Conservation (phyloP, 2,113 vertebrate species). For the Sinocyclocheilus anophthalmus region DNA sequence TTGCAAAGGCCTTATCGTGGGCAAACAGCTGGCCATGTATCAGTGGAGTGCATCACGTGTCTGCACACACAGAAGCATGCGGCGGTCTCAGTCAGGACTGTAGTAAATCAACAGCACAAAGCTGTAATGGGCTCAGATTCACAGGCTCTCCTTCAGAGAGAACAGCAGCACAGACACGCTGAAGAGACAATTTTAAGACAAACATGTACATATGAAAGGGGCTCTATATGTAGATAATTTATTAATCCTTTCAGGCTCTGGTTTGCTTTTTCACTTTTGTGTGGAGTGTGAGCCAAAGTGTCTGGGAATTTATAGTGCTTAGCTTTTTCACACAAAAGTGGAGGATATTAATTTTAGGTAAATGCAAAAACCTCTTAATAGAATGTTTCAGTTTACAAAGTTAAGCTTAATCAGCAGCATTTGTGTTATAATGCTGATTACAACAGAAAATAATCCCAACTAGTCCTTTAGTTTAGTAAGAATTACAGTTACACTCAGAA, state of each 20-base stretch:
- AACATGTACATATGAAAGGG: background rate
- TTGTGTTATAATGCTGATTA: too few relatives aligned
- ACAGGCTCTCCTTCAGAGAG: background rate
- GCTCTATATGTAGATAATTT: background rate
- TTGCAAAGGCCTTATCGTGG: slow-evolving; percentile 30
- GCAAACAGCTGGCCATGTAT: slow-evolving; percentile 39
- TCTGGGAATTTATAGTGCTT: background rate
- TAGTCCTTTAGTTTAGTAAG: too few relatives aligned
- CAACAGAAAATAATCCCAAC: too few relatives aligned
- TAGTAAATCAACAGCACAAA: slow-evolving; percentile 24
- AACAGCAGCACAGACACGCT: slow-evolving; percentile 1
- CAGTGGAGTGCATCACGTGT: slow-evolving; percentile 13
- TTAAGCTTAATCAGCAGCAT: background rate
- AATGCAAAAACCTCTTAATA: too few relatives aligned
- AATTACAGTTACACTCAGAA: too few relatives aligned
- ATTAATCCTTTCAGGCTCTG: background rate
- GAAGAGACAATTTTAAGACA: background rate
- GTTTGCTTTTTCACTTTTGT: slow-evolving; percentile 2
- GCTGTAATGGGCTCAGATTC: slow-evolving; percentile 27
- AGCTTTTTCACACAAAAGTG: background rate
- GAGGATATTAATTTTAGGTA: background rate
- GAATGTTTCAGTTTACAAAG: background rate
- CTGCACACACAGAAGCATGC: slow-evolving; percentile 16
- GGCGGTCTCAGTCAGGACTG: background rate
- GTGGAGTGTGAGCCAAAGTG: background rate